Conservation (phyloP, 2,888 invertebrate species). For the Axea sp. region DNA sequence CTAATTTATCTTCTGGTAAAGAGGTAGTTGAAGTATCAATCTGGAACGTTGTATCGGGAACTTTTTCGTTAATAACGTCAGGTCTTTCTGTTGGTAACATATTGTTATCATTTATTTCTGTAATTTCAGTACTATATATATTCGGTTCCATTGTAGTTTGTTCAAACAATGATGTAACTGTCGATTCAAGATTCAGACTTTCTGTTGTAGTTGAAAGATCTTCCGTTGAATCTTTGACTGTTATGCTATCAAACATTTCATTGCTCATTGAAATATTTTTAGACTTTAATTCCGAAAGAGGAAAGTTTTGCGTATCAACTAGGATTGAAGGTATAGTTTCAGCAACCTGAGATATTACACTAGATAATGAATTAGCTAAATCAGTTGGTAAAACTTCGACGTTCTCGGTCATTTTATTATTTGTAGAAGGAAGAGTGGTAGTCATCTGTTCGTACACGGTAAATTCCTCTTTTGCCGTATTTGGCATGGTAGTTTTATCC, state of each 20-base stretch:
- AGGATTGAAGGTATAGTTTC: slow-evolving; percentile 67
- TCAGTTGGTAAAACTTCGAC: slow-evolving; percentile 67
- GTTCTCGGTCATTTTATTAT: slow-evolving; percentile 26
- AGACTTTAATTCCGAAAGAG: slow-evolving; percentile 57
- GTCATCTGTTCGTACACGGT: slow-evolving; percentile 24
- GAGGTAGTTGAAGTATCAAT: slow-evolving; percentile 7
- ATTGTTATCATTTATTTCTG: slow-evolving; percentile 5
- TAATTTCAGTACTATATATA: too few species aligned
- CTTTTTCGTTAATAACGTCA: slow-evolving; percentile 6
- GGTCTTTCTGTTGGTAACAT: slow-evolving; percentile 25
- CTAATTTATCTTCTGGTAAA: not conserved
- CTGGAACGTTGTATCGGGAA: not conserved
- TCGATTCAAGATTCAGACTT: slow-evolving; percentile 9
- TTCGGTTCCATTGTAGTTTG: slow-evolving; percentile 26
- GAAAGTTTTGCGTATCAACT: slow-evolving; percentile 55
- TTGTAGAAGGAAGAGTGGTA: slow-evolving; percentile 33
- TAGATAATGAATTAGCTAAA: slow-evolving; percentile 71
- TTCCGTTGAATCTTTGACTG: slow-evolving; percentile 25
- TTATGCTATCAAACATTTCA: slow-evolving; percentile 48
- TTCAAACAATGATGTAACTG: slow-evolving; percentile 2
- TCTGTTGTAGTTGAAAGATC: slow-evolving; percentile 20
- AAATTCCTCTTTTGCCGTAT: slow-evolving; percentile 26
- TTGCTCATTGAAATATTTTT: slow-evolving; percentile 55
- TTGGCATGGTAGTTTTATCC: slow-evolving; percentile 16
- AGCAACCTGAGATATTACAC: slow-evolving; percentile 73